Percentiles rank a stretch among this genome's conserved stretches.
phyloP scores from a whole-genome alignment of 1,140 invertebrate genomes.

The Neoseiulus cucumeris region DNA sequence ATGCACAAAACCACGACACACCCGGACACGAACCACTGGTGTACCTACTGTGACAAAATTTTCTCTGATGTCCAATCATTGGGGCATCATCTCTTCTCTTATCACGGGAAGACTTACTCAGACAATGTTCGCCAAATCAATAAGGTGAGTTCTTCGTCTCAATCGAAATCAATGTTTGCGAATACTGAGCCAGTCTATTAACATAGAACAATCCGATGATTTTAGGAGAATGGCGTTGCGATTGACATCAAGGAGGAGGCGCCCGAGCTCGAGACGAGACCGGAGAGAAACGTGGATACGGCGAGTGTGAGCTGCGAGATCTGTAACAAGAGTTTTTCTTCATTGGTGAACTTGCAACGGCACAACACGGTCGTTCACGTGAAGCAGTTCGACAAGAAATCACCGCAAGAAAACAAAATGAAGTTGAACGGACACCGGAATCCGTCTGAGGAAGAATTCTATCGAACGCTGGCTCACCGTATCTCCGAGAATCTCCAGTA shows the following conservation, averaged over 20 bases:
- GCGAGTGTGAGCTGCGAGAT: neutral
- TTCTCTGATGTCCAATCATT: neutral
- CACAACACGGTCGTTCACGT: constrained; percentile 5
- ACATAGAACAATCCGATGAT: no score
- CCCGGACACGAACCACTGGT: neutral
- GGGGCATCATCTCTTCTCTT: neutral
- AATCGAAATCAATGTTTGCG: no score
- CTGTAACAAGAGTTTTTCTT: neutral
- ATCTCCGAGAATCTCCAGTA: constrained; percentile 41
- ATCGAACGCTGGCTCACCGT: constrained; percentile 37
- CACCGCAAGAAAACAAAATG: neutral
- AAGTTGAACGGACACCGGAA: neutral
- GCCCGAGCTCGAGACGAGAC: neutral
- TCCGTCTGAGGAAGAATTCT: constrained; percentile 33
- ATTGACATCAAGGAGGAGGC: neutral
- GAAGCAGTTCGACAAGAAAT: neutral
- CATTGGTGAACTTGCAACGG: neutral
- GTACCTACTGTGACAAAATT: neutral
- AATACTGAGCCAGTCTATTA: no score
- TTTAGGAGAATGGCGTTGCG: neutral
- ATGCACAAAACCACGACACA: constrained; percentile 1
- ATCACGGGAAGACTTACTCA: neutral
- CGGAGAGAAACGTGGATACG: neutral
- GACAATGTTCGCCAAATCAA: neutral
- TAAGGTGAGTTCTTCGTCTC: neutral